These are phyloP conservation scores for Taphrorychus bicolor DNA, from an alignment of 2,888 invertebrate species.

Conservation along the genomic window DNA sequence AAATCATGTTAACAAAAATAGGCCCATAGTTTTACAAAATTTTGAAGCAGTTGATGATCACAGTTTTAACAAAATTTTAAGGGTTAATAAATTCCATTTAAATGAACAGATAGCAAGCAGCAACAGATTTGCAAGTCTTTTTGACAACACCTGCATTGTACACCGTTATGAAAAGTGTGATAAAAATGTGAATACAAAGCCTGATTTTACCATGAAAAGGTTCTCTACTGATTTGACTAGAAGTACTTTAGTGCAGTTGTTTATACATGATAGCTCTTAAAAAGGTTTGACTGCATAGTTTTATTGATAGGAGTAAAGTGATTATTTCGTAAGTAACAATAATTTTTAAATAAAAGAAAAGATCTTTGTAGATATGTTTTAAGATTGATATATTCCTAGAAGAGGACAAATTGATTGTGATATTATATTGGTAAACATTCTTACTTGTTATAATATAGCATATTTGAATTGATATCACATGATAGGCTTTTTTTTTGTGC, in stretches of 20 bases:
- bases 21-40: conserved; percentile 56
- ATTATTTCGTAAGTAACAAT: too few relatives aligned
- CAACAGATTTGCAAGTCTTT: conserved; percentile 37
- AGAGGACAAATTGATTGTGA: too few relatives aligned
- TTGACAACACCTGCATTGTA: conserved; percentile 51
- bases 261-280: conserved; percentile 47
- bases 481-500: too few relatives aligned
- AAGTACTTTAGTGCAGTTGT: conserved; percentile 55
- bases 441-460: too few relatives aligned
- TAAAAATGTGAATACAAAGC: conserved; percentile 47
- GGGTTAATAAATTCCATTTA: conserved; percentile 48
- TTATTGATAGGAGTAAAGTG: too few relatives aligned
- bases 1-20: conserved; percentile 46
- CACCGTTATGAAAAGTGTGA: conserved; percentile 55
- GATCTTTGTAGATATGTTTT: too few relatives aligned
- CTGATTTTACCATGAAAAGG: conserved; percentile 52
- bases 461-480: too few relatives aligned
- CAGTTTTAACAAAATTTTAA: conserved; percentile 48
- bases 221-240: conserved; percentile 55
- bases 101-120: background rate
- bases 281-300: too few relatives aligned
- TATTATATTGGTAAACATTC: too few relatives aligned
- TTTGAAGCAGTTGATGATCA: conserved; percentile 51
- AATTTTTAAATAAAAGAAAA: too few relatives aligned
- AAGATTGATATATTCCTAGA: too few relatives aligned